Evolutionary conservation across 2,113 vertebrate species (phyloP), one percentile per base, ranked within the genome.

Genomic region (Phrynosoma platyrhinos): DNA sequence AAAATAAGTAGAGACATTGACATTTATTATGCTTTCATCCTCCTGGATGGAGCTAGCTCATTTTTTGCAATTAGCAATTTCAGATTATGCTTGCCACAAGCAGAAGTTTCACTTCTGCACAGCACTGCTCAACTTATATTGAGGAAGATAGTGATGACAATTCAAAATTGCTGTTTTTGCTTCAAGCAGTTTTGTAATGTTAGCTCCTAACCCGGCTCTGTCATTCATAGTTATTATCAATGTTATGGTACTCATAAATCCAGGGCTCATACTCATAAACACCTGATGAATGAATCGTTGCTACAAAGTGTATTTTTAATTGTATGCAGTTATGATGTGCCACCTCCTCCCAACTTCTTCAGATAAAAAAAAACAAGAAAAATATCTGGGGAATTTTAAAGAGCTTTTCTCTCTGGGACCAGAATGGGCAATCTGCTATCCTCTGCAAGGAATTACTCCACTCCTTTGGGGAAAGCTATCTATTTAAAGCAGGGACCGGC

Each of bases 221-320:
- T 36, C 20, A n/a, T 36, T 62, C n/a, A 42, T 20, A 20, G 42
- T 76, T 25, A 42, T 62, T 8, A 76, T 64, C 25, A 76, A 42
- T 91, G 89, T 77, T 84, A 91, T 93, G 77, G 84, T 89, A 95
- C 77, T 85, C 90, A 78, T 90, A 89, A 92, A 89, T 92, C 88
- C 90, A 95, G 87, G 93, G 82, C n/a, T n/a, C 78, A 89, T 92
- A 78, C 86, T 85, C 90, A 78, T 76, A 58, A 88, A 84, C 77
- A 91, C 79, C 1, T 20, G 71, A 91, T 93, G 84, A 90, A 58
- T 64, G 81, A 75, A 52, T 69, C 77, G 90, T 90, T 89, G 84
- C 89, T 91, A 32, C 58, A n/a, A 88, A 93, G 20, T 36, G 9
- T 52, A 87, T 82, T 78, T 86, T 84, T 85, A 88, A 88, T 0